A percentile compares a stretch with the other conserved stretches of the same genome.
Conservation (phyloP, 1,140 invertebrate species). For the Drosophila rufa region DNA sequence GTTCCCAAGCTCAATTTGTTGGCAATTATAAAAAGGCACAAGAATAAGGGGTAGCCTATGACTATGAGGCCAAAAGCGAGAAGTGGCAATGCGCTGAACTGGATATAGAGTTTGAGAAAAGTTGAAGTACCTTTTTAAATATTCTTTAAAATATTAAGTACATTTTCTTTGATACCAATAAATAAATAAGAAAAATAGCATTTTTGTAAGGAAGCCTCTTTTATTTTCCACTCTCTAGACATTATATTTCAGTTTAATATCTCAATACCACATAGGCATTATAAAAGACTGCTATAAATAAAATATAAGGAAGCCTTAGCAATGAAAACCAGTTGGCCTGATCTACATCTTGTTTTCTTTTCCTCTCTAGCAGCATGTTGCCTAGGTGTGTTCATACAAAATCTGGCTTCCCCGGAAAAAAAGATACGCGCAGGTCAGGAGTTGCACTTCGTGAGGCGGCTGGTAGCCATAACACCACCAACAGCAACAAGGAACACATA, state of each 20-base stretch:
- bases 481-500: slow-evolving; percentile 24
- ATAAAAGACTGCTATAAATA: background rate
- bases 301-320: background rate
- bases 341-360: slow-evolving; percentile 11
- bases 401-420: slow-evolving; percentile 11
- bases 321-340: slow-evolving; percentile 29
- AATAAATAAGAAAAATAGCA: no score
- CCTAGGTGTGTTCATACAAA: slow-evolving; percentile 11
- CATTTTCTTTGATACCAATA: no score
- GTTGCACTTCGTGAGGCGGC: slow-evolving; percentile 54
- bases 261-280: background rate
- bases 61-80: background rate
- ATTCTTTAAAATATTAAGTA: no score
- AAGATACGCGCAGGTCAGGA: slow-evolving; percentile 53
- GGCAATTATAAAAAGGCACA: background rate
- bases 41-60: background rate
- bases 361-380: slow-evolving; percentile 43
- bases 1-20: slow-evolving; percentile 27
- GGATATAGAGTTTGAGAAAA: no score
- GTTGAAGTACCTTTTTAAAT: no score
- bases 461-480: slow-evolving; percentile 50
- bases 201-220: no score
- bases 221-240: no score
- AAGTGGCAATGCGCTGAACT: no score
- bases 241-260: background rate